Evolutionary conservation across 1,140 invertebrate genomes (phyloP).

Genomic region (Zaprionus ornatus): DNA sequence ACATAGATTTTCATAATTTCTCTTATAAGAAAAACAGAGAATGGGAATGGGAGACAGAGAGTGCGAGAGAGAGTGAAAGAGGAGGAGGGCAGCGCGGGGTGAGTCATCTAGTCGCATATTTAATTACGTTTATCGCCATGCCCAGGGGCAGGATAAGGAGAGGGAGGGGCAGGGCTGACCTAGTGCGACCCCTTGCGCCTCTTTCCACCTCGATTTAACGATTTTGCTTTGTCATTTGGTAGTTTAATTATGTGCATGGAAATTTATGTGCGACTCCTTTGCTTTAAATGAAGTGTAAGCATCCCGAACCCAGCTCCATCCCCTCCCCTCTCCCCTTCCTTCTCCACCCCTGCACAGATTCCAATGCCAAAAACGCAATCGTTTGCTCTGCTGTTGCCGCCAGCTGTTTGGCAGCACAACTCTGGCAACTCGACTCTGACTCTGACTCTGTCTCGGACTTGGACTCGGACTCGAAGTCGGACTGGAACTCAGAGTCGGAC

Average conservation of each 20-base stretch:
- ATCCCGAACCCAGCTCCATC: slow-evolving; percentile 3
- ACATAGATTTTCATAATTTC: slow-evolving; percentile 77
- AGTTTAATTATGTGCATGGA: slow-evolving; percentile 82
- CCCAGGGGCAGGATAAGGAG: slow-evolving; percentile 15
- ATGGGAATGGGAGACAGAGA: background rate
- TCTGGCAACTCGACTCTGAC: background rate
- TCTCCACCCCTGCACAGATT: background rate
- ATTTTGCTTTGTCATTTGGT: slow-evolving; percentile 80
- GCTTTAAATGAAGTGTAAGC: slow-evolving; percentile 82
- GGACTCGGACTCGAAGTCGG: background rate
- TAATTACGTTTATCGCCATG: slow-evolving; percentile 66
- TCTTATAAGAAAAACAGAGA: slow-evolving; percentile 58
- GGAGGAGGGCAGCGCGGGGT: background rate
- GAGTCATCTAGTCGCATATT: slow-evolving; percentile 70
- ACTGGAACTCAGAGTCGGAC: slow-evolving; percentile 15
- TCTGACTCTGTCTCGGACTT: too few species aligned
- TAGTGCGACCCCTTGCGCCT: slow-evolving; percentile 3
- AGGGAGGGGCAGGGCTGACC: background rate
- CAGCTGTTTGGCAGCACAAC: slow-evolving; percentile 58
- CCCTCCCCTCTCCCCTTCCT: background rate
- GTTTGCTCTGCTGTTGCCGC: slow-evolving; percentile 55
- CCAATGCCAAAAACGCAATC: slow-evolving; percentile 56
- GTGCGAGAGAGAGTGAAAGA: background rate
- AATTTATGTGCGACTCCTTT: slow-evolving; percentile 81
- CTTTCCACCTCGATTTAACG: slow-evolving; percentile 73